These are phyloP conservation scores for Teleogryllus oceanicus DNA, from an alignment of 2,888 invertebrate species.

Conservation along the genomic window DNA sequence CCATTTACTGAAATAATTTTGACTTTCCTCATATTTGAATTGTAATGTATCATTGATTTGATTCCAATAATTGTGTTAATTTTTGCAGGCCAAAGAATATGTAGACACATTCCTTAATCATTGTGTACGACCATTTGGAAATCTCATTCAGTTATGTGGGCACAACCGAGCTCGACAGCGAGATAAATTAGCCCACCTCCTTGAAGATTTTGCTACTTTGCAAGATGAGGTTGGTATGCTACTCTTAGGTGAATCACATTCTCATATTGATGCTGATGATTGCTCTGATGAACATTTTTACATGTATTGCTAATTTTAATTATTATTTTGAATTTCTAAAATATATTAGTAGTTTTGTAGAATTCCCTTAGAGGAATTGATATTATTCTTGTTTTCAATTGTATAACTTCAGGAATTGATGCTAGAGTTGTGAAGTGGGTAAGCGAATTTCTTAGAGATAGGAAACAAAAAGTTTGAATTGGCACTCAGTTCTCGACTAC, in stretches of 20 bases:
- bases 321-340: background rate
- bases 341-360: too few relatives aligned
- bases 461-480: too few relatives aligned
- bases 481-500: too few relatives aligned
- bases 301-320: background rate
- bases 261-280: background rate
- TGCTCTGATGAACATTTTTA: background rate
- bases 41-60: background rate
- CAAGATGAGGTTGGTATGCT: conserved; percentile 75
- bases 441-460: too few relatives aligned
- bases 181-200: conserved; percentile 83
- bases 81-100: conserved; percentile 70
- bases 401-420: too few relatives aligned
- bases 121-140: conserved; percentile 81
- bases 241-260: too few relatives aligned
- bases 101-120: conserved; percentile 85
- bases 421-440: too few relatives aligned
- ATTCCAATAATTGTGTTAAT: conserved; percentile 33
- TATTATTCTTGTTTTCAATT: too few relatives aligned
- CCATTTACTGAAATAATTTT: too few relatives aligned
- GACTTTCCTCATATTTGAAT: too few relatives aligned
- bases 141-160: conserved; percentile 83
- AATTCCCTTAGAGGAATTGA: too few relatives aligned
- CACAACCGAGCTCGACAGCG: conserved; percentile 93
- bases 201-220: conserved; percentile 85